phyloP scores from a whole-genome alignment of 2,888 invertebrate genomes.

The Eretmocerus hayati region DNA sequence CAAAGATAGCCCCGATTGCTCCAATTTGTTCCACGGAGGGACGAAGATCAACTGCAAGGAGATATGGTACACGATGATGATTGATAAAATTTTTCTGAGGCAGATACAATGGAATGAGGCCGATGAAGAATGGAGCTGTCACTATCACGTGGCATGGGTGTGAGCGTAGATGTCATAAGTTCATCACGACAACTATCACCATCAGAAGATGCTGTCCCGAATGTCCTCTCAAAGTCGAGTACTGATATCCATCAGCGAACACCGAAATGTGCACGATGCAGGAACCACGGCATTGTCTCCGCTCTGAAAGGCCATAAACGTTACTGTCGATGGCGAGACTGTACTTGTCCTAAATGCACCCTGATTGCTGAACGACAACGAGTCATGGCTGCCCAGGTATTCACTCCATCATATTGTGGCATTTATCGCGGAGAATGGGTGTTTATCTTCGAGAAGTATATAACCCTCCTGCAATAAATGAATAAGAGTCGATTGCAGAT shows the following conservation, averaged over 20 bases:
- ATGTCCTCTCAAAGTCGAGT: constrained; percentile 76
- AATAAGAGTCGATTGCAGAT: too few relatives aligned
- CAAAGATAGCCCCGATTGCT: too few relatives aligned
- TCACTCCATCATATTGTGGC: too few relatives aligned
- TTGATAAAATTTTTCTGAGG: too few relatives aligned
- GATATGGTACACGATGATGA: too few relatives aligned
- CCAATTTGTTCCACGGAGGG: too few relatives aligned
- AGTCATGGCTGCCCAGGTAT: constrained; percentile 66
- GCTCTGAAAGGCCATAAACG: constrained; percentile 82
- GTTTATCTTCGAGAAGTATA: too few relatives aligned
- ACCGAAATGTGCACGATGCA: constrained; percentile 58
- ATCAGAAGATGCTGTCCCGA: constrained; percentile 75
- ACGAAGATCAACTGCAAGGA: too few relatives aligned
- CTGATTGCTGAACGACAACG: constrained; percentile 64
- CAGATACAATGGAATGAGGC: too few relatives aligned
- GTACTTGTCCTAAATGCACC: constrained; percentile 75
- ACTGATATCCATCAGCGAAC: constrained; percentile 83
- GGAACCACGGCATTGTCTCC: constrained; percentile 84
- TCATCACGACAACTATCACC: constrained; percentile 69
- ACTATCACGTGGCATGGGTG: constrained; percentile 76
- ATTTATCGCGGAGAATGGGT: too few relatives aligned
- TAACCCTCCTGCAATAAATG: too few relatives aligned
- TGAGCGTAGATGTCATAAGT: constrained; percentile 79
- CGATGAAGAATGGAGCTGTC: constrained; percentile 71
- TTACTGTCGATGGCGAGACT: constrained; percentile 80